Conservation (phyloP, 2,113 vertebrate genomes). For the Mobula birostris region DNA sequence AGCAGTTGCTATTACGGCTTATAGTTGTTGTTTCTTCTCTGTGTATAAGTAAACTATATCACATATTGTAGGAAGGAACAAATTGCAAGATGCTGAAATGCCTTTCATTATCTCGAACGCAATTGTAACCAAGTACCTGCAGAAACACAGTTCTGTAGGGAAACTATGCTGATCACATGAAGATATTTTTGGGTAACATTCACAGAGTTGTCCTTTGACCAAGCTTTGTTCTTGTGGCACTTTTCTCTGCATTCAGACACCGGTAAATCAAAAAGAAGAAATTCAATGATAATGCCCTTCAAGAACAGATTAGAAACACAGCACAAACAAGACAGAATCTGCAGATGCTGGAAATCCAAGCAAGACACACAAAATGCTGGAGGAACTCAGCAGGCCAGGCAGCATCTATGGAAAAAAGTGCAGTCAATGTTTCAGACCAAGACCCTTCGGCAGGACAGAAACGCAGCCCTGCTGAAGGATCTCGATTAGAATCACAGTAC, state of each 20-base stretch:
- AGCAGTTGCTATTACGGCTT: not conserved
- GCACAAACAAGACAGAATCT: no score
- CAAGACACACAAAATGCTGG: no score
- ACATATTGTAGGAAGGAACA: not conserved
- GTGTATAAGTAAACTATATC: not conserved
- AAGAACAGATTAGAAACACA: not conserved
- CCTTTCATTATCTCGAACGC: not conserved
- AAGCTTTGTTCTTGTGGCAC: not conserved
- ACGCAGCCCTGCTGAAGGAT: no score
- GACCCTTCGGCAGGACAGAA: no score
- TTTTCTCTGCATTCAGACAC: not conserved
- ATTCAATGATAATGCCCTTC: not conserved
- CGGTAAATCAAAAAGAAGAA: not conserved
- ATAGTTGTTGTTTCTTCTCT: not conserved
- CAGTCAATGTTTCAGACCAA: no score
- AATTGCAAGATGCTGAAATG: not conserved
- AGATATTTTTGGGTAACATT: no score
- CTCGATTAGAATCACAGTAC: not conserved
- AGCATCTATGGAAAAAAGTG: no score
- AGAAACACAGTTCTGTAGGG: not conserved
- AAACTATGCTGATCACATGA: not conserved
- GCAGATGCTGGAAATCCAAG: no score
- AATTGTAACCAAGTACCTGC: not conserved
- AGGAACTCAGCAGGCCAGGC: no score
- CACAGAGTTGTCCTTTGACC: not conserved